Percentiles rank a stretch among this genome's conserved stretches.
phyloP scores from a whole-genome alignment of 2,797 vertebrate species.

The Microhierax caerulescens region DNA sequence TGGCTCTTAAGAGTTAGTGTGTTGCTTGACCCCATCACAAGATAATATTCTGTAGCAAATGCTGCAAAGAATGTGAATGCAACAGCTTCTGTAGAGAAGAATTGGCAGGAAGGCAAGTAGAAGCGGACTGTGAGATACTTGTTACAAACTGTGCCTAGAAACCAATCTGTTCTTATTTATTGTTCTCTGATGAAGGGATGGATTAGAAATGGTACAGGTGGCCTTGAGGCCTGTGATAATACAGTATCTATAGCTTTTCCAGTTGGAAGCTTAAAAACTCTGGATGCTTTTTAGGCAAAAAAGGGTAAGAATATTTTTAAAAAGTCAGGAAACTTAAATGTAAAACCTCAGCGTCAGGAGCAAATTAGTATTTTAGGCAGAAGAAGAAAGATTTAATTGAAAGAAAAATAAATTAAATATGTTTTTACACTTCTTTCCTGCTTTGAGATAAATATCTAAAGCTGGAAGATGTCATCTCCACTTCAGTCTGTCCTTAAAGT shows the following conservation, averaged over 20 bases:
- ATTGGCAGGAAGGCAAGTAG: constrained; percentile 55
- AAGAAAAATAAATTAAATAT: background rate
- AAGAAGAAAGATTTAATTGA: background rate
- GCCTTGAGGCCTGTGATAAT: background rate
- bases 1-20: background rate
- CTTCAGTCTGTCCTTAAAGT: background rate
- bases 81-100: constrained; percentile 45
- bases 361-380: background rate
- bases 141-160: constrained; percentile 56
- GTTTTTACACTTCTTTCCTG: background rate
- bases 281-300: background rate
- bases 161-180: constrained; percentile 66
- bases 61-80: background rate
- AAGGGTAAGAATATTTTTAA: background rate
- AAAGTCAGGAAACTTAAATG: background rate
- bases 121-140: constrained; percentile 62
- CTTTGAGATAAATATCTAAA: background rate
- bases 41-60: constrained; percentile 41
- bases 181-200: constrained; percentile 36
- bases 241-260: constrained; percentile 11
- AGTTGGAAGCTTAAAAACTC: background rate
- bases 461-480: background rate
- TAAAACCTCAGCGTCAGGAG: background rate
- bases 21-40: constrained; percentile 31
- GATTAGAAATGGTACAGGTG: background rate